Evolutionary conservation across 30 jellyfish, hydroid and myxozoan species (phyloP).

Genomic region (Chironex yamaguchii): DNA sequence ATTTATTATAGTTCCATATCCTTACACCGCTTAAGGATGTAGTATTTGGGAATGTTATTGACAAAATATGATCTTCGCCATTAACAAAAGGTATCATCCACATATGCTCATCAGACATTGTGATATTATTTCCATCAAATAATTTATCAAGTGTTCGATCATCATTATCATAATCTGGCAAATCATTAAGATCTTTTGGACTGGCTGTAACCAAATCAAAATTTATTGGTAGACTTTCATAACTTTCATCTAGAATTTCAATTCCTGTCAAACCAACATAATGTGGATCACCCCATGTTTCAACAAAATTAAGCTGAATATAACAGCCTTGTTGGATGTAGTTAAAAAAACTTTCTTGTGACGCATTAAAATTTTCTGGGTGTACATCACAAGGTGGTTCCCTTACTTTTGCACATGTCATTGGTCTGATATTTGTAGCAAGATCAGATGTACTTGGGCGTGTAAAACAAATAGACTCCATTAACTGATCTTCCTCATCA

Average conservation of each 20-base stretch:
- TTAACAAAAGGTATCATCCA: constrained; percentile 92
- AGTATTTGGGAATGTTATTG: constrained; percentile 61
- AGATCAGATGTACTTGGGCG: constrained; percentile 92
- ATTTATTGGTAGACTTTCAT: constrained; percentile 46
- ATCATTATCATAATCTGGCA: constrained; percentile 86
- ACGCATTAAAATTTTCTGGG: too few relatives aligned
- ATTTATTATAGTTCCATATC: constrained; percentile 92
- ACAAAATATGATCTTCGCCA: constrained; percentile 81
- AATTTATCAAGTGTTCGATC: constrained; percentile 97
- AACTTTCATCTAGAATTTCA: constrained; percentile 86
- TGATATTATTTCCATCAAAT: constrained; percentile 85
- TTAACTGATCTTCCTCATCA: constrained; percentile 77
- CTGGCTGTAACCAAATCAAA: constrained; percentile 64
- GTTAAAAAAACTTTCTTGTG: background rate
- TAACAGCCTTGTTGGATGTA: background rate
- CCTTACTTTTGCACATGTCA: constrained; percentile 84
- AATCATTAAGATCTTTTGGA: constrained; percentile 93
- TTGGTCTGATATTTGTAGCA: constrained; percentile 80
- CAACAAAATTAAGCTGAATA: constrained; percentile 70
- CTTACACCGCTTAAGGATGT: constrained; percentile 83
- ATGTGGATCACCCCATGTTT: constrained; percentile 96
- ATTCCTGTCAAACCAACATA: constrained; percentile 95
- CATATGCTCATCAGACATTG: constrained; percentile 97
- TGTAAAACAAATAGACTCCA: constrained; percentile 77
- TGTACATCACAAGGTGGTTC: constrained; percentile 33